phyloP scores from a whole-genome alignment of 1,140 invertebrate species.

The Wasmannia auropunctata region DNA sequence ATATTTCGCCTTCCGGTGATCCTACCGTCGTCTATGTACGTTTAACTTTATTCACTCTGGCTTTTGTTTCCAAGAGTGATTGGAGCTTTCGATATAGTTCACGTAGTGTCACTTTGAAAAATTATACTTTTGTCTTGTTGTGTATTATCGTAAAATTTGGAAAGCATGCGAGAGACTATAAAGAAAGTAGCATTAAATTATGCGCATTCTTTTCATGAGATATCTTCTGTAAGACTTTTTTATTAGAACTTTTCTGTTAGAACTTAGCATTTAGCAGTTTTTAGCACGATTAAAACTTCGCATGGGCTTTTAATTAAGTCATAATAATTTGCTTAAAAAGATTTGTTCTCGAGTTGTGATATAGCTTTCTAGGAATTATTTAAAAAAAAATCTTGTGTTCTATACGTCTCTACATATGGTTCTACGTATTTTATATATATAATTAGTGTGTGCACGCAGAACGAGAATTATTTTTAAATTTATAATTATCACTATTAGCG shows the following conservation, averaged over 20 bases:
- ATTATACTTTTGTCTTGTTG: background rate
- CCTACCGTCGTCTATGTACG: constrained; percentile 11
- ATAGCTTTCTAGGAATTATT: background rate
- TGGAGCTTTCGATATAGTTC: background rate
- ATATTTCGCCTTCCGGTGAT: constrained; percentile 7
- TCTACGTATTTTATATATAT: background rate
- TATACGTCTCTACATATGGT: background rate
- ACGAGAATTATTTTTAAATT: background rate
- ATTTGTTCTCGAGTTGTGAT: background rate
- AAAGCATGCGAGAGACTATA: background rate
- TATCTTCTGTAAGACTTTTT: background rate
- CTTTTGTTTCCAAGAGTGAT: background rate
- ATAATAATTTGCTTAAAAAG: background rate
- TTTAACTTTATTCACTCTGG: constrained; percentile 12
- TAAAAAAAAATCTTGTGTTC: background rate
- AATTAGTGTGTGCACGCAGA: background rate
- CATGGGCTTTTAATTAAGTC: background rate
- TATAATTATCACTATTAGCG: background rate
- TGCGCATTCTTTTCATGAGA: background rate
- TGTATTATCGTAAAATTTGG: background rate
- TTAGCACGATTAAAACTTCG: background rate
- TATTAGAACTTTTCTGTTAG: background rate
- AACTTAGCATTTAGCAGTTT: background rate
- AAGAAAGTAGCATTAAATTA: background rate
- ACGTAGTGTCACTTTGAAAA: background rate